phyloP scores from a whole-genome alignment of 2,888 invertebrate genomes.

The Chelonus formosanus region DNA sequence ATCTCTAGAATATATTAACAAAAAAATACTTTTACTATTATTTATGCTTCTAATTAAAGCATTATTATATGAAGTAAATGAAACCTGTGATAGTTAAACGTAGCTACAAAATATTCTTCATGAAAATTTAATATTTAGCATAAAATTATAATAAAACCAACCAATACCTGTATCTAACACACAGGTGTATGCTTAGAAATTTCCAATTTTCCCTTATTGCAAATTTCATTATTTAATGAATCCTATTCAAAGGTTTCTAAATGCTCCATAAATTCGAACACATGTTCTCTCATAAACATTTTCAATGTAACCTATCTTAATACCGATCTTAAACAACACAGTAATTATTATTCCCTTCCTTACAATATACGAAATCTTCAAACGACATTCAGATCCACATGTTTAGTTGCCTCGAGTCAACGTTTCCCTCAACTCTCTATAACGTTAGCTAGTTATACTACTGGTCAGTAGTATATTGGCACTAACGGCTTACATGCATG shows the following conservation, averaged over 20 bases:
- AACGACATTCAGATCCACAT: slow-evolving; percentile 4
- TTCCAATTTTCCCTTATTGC: no score
- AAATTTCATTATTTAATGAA: no score
- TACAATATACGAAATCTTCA: slow-evolving; percentile 13
- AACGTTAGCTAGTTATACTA: slow-evolving; percentile 44
- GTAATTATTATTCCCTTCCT: not conserved
- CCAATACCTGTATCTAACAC: no score
- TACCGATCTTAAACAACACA: slow-evolving; percentile 5
- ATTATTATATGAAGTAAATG: no score
- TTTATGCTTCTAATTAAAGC: no score
- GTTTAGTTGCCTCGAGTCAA: slow-evolving; percentile 7
- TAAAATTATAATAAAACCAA: no score
- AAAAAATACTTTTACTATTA: no score
- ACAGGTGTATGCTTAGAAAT: no score
- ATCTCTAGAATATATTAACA: no score
- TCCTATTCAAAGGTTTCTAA: not conserved
- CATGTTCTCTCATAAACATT: not conserved
- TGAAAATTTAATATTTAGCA: no score
- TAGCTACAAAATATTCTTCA: no score
- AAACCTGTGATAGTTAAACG: no score
- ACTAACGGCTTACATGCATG: slow-evolving; percentile 58
- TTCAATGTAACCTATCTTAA: slow-evolving; percentile 12
- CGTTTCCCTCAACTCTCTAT: slow-evolving; percentile 12
- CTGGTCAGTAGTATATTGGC: slow-evolving; percentile 56
- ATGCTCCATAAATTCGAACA: slow-evolving; percentile 2